Evolutionary conservation across 2,113 vertebrate species (phyloP).

Genomic region (Corythaixoides concolor): DNA sequence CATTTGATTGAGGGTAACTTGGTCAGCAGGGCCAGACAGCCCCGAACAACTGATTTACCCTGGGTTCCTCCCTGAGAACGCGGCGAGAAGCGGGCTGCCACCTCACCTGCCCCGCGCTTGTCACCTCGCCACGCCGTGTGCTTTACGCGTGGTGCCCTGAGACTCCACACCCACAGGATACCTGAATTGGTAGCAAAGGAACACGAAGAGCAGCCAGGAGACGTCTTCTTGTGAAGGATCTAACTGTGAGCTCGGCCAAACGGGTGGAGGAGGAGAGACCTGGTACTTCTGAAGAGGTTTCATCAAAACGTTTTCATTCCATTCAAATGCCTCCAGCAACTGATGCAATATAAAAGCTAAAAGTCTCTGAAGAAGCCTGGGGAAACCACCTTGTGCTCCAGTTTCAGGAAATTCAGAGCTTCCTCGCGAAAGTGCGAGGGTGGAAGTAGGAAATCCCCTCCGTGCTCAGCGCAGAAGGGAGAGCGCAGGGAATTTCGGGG

Average conservation of each 20-base stretch:
- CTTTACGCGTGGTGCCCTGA: fast-evolving
- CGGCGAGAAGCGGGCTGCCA: background rate
- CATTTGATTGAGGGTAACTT: background rate
- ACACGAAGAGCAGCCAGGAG: background rate
- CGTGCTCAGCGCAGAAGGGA: fast-evolving
- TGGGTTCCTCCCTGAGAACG: background rate
- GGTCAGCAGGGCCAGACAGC: background rate
- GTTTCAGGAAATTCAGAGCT: slow-evolving; percentile 14
- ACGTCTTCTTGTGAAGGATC: background rate
- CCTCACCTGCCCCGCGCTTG: background rate
- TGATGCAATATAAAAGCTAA: background rate
- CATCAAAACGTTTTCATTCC: background rate
- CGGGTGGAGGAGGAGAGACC: background rate
- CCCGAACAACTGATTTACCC: background rate
- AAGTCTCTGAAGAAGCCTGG: background rate
- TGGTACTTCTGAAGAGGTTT: background rate
- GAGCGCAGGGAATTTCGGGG: background rate
- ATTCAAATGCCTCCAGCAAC: background rate
- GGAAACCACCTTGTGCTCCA: background rate
- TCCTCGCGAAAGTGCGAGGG: fast-evolving
- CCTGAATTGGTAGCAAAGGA: fast-evolving
- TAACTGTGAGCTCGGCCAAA: fast-evolving
- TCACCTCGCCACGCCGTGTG: fast-evolving
- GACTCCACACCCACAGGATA: background rate
- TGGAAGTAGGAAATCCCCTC: slow-evolving; percentile 28